Conservation (phyloP, 2,797 vertebrate species). For the Gymnodraco acuticeps region DNA sequence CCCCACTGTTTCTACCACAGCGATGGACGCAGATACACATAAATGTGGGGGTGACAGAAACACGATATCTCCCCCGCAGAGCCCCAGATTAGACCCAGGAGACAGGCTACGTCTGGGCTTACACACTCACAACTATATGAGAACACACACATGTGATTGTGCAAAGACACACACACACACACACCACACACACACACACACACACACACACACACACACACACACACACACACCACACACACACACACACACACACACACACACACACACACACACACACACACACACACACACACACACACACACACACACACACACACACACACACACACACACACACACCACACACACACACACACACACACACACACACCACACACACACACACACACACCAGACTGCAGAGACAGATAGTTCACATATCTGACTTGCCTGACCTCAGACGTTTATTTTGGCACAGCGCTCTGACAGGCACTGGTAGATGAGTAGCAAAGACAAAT, state of each 20-base stretch:
- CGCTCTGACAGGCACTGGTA: constrained; percentile 61
- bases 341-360: constrained; percentile 48
- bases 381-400: constrained; percentile 36
- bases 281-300: too few relatives aligned
- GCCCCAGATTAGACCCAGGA: constrained; percentile 77
- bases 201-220: constrained; percentile 63
- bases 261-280: too few relatives aligned
- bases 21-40: constrained; percentile 50
- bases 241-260: constrained; percentile 9
- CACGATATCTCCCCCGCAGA: constrained; percentile 67
- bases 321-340: constrained; percentile 38
- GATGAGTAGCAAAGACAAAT: constrained; percentile 77
- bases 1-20: constrained; percentile 61
- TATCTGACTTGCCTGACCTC: constrained; percentile 67
- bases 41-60: constrained; percentile 71
- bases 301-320: too few relatives aligned
- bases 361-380: neutral
- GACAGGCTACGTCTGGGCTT: constrained; percentile 70
- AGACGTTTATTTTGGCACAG: constrained; percentile 76
- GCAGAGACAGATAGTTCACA: constrained; percentile 73
- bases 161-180: constrained; percentile 45
- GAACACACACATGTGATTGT: constrained; percentile 33
- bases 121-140: constrained; percentile 44
- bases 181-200: constrained; percentile 63
- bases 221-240: too few relatives aligned